Evolutionary conservation across 2,113 vertebrate genomes (phyloP).

Genomic region (Saccopteryx leptura): DNA sequence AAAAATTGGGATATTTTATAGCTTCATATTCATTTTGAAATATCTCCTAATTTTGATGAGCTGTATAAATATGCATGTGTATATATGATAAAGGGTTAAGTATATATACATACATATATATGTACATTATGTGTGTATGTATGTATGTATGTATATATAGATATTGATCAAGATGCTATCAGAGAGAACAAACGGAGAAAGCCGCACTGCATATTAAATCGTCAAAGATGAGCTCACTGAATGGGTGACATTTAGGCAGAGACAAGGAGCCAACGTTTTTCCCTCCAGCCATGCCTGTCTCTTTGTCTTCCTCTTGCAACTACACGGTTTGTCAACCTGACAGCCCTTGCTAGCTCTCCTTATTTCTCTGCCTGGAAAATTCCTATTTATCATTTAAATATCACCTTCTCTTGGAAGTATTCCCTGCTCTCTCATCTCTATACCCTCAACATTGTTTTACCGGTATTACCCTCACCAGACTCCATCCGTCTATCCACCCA

Average conservation of each 20-base stretch:
- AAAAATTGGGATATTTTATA: no score
- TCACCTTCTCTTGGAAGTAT: not conserved
- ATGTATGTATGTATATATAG: not conserved
- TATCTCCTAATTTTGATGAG: no score
- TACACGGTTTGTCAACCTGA: not conserved
- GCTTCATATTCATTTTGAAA: no score
- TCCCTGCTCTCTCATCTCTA: not conserved
- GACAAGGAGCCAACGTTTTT: not conserved
- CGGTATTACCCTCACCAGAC: not conserved
- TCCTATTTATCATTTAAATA: slow-evolving; percentile 3
- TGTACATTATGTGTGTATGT: no score
- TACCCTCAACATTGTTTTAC: not conserved
- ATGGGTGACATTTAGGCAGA: not conserved
- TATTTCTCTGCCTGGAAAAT: not conserved
- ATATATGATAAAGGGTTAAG: not conserved
- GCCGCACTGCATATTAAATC: not conserved
- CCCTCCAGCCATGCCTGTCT: not conserved
- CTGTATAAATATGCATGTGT: not conserved
- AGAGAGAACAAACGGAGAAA: not conserved
- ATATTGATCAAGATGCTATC: not conserved
- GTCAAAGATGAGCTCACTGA: not conserved
- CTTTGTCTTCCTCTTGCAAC: not conserved
- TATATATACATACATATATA: no score
- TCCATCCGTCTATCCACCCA: not conserved
- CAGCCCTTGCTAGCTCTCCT: not conserved